These are phyloP conservation scores for Leptestheria dahalacensis DNA, from an alignment of 1,140 invertebrate species.

Conservation along the genomic window DNA sequence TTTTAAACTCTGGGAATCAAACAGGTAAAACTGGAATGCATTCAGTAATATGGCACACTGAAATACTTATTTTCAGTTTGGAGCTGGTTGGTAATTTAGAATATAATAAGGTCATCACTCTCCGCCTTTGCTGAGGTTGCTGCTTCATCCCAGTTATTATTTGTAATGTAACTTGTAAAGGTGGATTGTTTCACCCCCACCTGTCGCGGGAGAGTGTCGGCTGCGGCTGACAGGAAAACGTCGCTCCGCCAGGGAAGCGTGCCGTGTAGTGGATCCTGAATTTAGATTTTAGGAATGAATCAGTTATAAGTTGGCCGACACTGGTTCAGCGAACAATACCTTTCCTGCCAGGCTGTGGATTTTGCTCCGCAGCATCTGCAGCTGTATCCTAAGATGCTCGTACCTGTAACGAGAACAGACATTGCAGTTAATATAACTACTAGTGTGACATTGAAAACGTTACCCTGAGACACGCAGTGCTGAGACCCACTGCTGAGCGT, in stretches of 20 bases:
- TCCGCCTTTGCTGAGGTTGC: background rate
- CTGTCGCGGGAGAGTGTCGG: background rate
- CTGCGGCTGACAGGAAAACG: background rate
- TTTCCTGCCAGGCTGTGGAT: constrained; percentile 5
- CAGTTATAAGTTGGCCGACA: too few species aligned
- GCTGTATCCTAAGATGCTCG: constrained; percentile 10
- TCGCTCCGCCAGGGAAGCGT: background rate
- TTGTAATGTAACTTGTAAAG: background rate
- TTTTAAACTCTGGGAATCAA: too few species aligned
- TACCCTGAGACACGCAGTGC: constrained; percentile 11
- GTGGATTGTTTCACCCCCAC: background rate
- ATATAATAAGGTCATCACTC: background rate
- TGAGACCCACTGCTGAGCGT: constrained; percentile 11
- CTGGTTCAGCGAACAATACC: background rate
- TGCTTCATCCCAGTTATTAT: background rate
- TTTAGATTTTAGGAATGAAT: too few species aligned
- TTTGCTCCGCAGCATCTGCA: constrained; percentile 6
- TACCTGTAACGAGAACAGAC: constrained; percentile 2
- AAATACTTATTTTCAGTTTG: too few species aligned
- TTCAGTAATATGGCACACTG: too few species aligned
- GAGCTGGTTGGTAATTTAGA: too few species aligned
- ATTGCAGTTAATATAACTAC: background rate
- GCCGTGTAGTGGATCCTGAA: background rate
- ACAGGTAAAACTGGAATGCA: too few species aligned
- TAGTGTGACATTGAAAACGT: too few species aligned